phyloP scores from a whole-genome alignment of 2,888 invertebrate species.

The Thera obeliscata region DNA sequence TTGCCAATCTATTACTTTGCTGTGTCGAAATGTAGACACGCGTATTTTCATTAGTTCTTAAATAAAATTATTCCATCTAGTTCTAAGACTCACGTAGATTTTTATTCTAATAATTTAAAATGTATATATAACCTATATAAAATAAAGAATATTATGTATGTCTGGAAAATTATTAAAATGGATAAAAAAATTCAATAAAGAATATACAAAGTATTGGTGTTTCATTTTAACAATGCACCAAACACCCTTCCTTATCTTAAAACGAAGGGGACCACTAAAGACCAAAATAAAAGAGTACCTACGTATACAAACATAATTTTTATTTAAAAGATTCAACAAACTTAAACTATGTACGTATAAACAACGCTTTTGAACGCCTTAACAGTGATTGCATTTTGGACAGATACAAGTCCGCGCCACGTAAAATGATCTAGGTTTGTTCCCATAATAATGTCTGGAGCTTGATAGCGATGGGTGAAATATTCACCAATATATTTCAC shows the following conservation, averaged over 20 bases:
- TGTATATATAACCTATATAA: constrained; percentile 80
- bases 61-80: constrained; percentile 78
- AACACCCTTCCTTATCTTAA: too few species aligned
- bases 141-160: constrained; percentile 66
- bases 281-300: background rate
- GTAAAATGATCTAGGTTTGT: background rate
- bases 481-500: too few species aligned
- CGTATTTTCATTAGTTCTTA: constrained; percentile 48
- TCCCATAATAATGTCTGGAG: too few species aligned
- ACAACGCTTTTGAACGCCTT: background rate
- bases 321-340: background rate
- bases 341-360: background rate
- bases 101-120: constrained; percentile 67
- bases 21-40: constrained; percentile 19
- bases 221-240: constrained; percentile 44
- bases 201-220: constrained; percentile 62
- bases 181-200: constrained; percentile 70
- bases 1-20: constrained; percentile 25
- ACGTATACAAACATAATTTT: background rate
- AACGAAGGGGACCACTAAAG: background rate
- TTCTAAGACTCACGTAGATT: constrained; percentile 77
- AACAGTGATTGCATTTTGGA: background rate
- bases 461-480: too few species aligned
- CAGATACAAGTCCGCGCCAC: background rate
- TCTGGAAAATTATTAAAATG: constrained; percentile 61